Conservation (phyloP, 2,113 vertebrate genomes). For the Crotalus helleri region DNA sequence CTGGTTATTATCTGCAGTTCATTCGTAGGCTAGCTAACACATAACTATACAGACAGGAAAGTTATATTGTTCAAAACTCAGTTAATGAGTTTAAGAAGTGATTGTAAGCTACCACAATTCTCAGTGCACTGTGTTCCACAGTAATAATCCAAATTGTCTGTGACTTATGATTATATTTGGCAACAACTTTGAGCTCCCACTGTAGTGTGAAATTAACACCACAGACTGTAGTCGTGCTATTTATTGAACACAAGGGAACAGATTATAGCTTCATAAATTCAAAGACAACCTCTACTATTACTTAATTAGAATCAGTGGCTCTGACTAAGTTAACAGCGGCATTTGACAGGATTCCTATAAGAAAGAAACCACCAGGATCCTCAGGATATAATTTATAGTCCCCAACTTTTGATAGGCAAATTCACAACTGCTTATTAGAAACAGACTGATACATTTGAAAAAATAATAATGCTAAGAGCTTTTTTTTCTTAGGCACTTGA, state of each 20-base stretch:
- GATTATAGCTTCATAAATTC: slow-evolving; percentile 69
- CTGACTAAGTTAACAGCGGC: slow-evolving; percentile 58
- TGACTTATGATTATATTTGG: slow-evolving; percentile 70
- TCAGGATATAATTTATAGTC: slow-evolving; percentile 44
- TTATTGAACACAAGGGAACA: slow-evolving; percentile 67
- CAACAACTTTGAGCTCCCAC: slow-evolving; percentile 66
- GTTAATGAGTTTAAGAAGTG: slow-evolving; percentile 65
- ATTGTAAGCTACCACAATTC: slow-evolving; percentile 63
- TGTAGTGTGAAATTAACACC: slow-evolving; percentile 71
- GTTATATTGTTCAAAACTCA: slow-evolving; percentile 50
- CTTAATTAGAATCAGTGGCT: slow-evolving; percentile 68
- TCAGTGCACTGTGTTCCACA: slow-evolving; percentile 41
- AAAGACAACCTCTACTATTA: slow-evolving; percentile 69
- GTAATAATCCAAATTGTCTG: slow-evolving; percentile 69
- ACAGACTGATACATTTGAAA: not conserved
- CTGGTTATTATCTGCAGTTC: slow-evolving; percentile 26
- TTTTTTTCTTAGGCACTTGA: not conserved
- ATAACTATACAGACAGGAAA: slow-evolving; percentile 41
- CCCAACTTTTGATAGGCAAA: slow-evolving; percentile 38
- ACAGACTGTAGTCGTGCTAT: slow-evolving; percentile 57
- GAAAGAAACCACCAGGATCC: slow-evolving; percentile 54
- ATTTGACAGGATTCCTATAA: slow-evolving; percentile 46
- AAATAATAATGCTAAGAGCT: not conserved
- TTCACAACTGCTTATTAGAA: slow-evolving; percentile 38
- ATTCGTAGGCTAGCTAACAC: slow-evolving; percentile 34